phyloP scores from a whole-genome alignment of 2,888 invertebrate species.

The Eurytoma californica region DNA sequence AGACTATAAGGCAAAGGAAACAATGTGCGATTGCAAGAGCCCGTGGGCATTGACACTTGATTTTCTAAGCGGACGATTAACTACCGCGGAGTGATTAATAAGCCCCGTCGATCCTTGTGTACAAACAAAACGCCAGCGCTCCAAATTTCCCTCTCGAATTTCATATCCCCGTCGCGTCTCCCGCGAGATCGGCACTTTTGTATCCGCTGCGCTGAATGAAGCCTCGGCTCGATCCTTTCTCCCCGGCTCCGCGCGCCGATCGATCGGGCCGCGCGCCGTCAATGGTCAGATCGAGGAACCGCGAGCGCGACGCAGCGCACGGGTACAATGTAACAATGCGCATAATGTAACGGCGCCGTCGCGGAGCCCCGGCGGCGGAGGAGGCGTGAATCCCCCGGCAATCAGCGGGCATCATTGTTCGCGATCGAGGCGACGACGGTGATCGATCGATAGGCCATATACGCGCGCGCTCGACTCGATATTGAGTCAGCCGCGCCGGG shows the following conservation, averaged over 20 bases:
- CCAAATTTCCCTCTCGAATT: constrained; percentile 18
- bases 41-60: not conserved
- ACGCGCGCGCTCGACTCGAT: not conserved
- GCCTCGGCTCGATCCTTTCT: not conserved
- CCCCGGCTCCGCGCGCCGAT: not conserved
- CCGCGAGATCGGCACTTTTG: not conserved
- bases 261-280: not conserved
- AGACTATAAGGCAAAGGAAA: constrained; percentile 9
- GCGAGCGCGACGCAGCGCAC: not conserved
- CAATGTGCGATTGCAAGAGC: constrained; percentile 6
- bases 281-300: not conserved
- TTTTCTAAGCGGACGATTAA: constrained; percentile 34
- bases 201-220: not conserved
- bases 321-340: not conserved
- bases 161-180: not conserved
- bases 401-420: constrained; percentile 32
- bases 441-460: constrained; percentile 32
- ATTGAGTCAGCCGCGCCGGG: constrained; percentile 6
- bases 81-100: constrained; percentile 23
- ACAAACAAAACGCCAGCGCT: not conserved
- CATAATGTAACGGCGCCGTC: not conserved
- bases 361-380: not conserved
- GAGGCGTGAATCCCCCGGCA: constrained; percentile 24
- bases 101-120: not conserved
- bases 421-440: constrained; percentile 32